A percentile compares a stretch with the other conserved stretches of the same genome.
Conservation (phyloP, 1,140 invertebrate species). For the Drosophila ambigua region DNA sequence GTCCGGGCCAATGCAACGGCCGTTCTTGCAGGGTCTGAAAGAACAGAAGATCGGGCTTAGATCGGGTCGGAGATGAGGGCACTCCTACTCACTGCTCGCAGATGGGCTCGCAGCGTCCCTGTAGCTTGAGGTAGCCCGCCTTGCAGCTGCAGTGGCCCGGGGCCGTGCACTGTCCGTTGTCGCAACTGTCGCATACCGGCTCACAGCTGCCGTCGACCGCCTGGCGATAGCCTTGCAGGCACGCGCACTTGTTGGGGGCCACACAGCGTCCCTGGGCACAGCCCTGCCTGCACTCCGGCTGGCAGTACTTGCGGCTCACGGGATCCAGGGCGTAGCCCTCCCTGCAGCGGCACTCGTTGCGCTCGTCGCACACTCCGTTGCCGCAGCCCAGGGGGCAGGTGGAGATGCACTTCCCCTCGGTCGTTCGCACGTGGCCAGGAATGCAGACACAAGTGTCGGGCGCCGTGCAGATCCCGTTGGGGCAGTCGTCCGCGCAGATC, state of each 20-base stretch:
- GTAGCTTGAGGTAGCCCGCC: slow-evolving; percentile 83
- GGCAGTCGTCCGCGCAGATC: slow-evolving; percentile 85
- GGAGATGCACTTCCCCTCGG: slow-evolving; percentile 74
- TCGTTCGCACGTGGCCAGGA: slow-evolving; percentile 85
- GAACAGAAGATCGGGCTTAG: background rate
- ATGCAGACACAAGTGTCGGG: slow-evolving; percentile 87
- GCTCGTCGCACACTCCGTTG: slow-evolving; percentile 85
- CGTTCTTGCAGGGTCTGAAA: slow-evolving; percentile 84
- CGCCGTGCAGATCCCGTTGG: slow-evolving; percentile 86
- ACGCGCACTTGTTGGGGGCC: slow-evolving; percentile 85
- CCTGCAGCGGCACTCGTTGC: slow-evolving; percentile 86
- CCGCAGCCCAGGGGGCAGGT: slow-evolving; percentile 81
- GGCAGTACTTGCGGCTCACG: slow-evolving; percentile 84
- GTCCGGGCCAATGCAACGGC: slow-evolving; percentile 85
- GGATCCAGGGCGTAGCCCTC: slow-evolving; percentile 86
- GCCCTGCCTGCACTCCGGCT: slow-evolving; percentile 85
- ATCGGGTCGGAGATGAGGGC: too few relatives aligned
- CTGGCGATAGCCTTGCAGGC: slow-evolving; percentile 83
- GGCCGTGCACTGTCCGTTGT: slow-evolving; percentile 85
- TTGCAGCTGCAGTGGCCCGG: slow-evolving; percentile 85
- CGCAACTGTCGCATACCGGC: slow-evolving; percentile 84
- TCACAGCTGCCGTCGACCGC: slow-evolving; percentile 80
- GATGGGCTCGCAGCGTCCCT: slow-evolving; percentile 84
- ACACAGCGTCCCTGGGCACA: slow-evolving; percentile 86
- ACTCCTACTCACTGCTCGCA: slow-evolving; percentile 79